Percentiles rank a stretch among this genome's conserved stretches.
Evolutionary conservation across 2,888 invertebrate genomes (phyloP).

Genomic region (Cinara cedri): DNA sequence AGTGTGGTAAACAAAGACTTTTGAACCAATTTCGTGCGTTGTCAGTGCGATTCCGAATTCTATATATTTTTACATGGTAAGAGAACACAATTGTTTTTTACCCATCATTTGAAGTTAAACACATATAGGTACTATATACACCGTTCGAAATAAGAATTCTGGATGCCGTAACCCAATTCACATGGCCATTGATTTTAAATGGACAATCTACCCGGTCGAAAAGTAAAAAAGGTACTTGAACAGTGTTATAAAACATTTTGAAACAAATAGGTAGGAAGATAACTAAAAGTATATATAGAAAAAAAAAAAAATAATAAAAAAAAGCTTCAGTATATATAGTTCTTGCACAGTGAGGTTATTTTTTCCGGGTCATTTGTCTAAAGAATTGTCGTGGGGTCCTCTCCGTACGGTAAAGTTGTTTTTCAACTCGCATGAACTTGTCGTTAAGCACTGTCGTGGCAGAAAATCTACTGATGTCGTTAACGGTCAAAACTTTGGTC

Average conservation of each 20-base stretch:
- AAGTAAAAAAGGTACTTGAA: slow-evolving; percentile 31
- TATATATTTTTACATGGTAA: background rate
- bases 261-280: slow-evolving; percentile 22
- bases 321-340: slow-evolving; percentile 2
- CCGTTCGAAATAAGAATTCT: background rate
- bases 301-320: slow-evolving; percentile 3
- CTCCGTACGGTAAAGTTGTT: slow-evolving; percentile 24
- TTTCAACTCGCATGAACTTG: slow-evolving; percentile 50
- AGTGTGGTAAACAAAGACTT: background rate
- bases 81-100: background rate
- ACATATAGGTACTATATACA: background rate
- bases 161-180: slow-evolving; percentile 24
- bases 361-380: slow-evolving; percentile 55
- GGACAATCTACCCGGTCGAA: slow-evolving; percentile 23
- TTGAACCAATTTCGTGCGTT: background rate
- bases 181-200: slow-evolving; percentile 33
- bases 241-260: slow-evolving; percentile 45
- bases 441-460: slow-evolving; percentile 42
- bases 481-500: slow-evolving; percentile 48
- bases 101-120: slow-evolving; percentile 23
- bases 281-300: background rate
- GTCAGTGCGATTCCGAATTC: too few species aligned
- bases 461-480: slow-evolving; percentile 48
- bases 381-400: background rate
- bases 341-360: slow-evolving; percentile 16